These are phyloP conservation scores for Hemicrepidius hirtus DNA, from an alignment of 2,888 invertebrate genomes.

Conservation along the genomic window DNA sequence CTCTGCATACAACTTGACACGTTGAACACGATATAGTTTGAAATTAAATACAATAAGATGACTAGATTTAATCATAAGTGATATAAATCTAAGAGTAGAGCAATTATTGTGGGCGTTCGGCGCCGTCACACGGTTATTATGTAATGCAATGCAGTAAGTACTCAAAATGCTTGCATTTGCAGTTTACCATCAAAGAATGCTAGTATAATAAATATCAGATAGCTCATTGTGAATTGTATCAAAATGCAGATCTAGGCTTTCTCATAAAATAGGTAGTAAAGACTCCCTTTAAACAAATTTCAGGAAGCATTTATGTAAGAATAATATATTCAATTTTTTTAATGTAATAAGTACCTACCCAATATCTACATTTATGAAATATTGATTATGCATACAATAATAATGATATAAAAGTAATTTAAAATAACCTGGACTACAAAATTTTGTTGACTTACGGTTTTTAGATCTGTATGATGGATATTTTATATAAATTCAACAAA, in stretches of 20 bases:
- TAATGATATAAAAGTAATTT: too few relatives aligned
- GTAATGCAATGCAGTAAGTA: constrained; percentile 29
- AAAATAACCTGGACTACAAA: too few relatives aligned
- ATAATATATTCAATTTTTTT: too few relatives aligned
- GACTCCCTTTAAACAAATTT: too few relatives aligned
- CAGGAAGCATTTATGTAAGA: too few relatives aligned
- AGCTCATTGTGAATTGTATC: constrained; percentile 30
- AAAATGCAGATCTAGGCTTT: constrained; percentile 6
- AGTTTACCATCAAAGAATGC: constrained; percentile 32
- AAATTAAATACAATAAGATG: constrained; percentile 12
- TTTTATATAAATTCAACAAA: too few relatives aligned
- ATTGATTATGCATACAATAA: neutral
- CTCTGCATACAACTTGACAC: neutral
- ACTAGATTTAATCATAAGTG: constrained; percentile 7
- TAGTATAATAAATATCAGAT: constrained; percentile 37
- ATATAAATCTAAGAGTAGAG: constrained; percentile 9
- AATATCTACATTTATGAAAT: neutral
- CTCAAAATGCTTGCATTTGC: constrained; percentile 35
- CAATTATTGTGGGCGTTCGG: constrained; percentile 42
- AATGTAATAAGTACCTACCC: too few relatives aligned
- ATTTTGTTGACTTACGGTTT: too few relatives aligned
- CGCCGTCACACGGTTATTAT: constrained; percentile 49
- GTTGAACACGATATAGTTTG: neutral
- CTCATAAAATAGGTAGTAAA: too few relatives aligned
- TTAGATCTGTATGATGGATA: too few relatives aligned